These are phyloP conservation scores for Actinia equina DNA, from an alignment of 64 coral and sea anemone genomes.

Conservation along the genomic window DNA sequence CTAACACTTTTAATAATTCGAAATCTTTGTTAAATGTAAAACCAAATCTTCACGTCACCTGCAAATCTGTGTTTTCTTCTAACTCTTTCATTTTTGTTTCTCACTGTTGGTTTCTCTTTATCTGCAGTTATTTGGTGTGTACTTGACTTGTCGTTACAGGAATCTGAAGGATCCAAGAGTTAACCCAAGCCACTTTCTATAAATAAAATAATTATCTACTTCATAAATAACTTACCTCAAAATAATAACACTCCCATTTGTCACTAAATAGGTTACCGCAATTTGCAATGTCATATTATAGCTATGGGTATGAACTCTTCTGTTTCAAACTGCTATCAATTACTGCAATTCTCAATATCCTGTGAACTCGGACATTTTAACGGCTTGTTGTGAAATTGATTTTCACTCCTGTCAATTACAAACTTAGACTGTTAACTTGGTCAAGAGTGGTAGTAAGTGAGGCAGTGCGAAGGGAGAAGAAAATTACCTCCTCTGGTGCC, in stretches of 20 bases:
- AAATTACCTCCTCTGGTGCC: too few relatives aligned
- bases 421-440: too few relatives aligned
- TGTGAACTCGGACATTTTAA: too few relatives aligned
- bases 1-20: too few relatives aligned
- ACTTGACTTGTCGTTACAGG: slow-evolving; percentile 85
- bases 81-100: not conserved
- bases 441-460: too few relatives aligned
- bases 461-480: too few relatives aligned
- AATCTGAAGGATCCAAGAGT: slow-evolving; percentile 89
- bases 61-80: not conserved
- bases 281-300: too few relatives aligned
- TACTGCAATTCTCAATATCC: too few relatives aligned
- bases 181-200: slow-evolving; percentile 86
- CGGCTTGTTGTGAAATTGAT: too few relatives aligned
- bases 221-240: not conserved
- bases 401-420: not conserved
- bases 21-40: not conserved
- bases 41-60: too few relatives aligned
- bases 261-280: not conserved
- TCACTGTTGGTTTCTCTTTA: slow-evolving; percentile 47
- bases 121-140: slow-evolving; percentile 98
- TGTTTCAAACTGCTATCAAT: too few relatives aligned
- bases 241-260: not conserved
- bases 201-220: not conserved
- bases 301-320: too few relatives aligned